Evolutionary conservation across 2,797 vertebrate species (phyloP).

Genomic region (Spinus olivaceus): DNA sequence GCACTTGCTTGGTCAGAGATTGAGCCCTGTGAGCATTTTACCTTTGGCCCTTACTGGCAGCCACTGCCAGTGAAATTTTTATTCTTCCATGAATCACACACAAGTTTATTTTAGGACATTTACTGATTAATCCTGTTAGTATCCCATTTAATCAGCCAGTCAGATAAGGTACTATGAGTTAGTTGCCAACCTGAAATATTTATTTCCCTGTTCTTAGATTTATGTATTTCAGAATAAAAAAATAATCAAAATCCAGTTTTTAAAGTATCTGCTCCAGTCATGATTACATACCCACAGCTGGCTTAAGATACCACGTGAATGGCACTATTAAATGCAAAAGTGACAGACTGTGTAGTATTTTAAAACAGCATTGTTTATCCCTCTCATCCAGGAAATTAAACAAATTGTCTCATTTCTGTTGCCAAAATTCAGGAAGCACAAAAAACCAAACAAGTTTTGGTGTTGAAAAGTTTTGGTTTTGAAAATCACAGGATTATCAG

Average conservation of each 20-base stretch:
- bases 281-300: not conserved
- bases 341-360: not conserved
- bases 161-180: not conserved
- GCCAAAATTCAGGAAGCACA: not conserved
- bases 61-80: not conserved
- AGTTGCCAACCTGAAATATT: not conserved
- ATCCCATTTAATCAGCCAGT: not conserved
- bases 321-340: not conserved
- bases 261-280: not conserved
- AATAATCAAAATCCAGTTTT: not conserved
- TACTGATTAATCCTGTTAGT: not conserved
- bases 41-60: not conserved
- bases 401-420: not conserved
- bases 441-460: not conserved
- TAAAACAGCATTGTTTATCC: constrained; percentile 1
- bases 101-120: not conserved
- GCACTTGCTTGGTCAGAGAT: not conserved
- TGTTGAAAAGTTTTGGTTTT: not conserved
- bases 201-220: not conserved
- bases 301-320: not conserved
- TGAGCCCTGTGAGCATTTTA: not conserved
- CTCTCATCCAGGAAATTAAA: not conserved
- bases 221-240: not conserved
- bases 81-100: not conserved
- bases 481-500: not conserved